Evolutionary conservation across 1,140 invertebrate species (phyloP).

Genomic region (Bombus superbus): DNA sequence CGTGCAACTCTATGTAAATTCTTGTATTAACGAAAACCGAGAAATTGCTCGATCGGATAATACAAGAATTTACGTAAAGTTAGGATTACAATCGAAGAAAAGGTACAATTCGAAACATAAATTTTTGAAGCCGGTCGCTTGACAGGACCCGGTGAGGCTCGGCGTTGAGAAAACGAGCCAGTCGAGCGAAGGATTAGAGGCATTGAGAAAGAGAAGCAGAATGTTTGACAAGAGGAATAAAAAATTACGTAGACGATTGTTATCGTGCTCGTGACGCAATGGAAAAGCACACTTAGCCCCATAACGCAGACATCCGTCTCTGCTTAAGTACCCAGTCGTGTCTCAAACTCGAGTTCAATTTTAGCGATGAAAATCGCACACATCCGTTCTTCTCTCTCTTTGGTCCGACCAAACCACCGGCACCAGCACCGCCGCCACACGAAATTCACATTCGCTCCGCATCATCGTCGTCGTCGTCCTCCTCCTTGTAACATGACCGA

Average conservation of each 20-base stretch:
- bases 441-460: not conserved
- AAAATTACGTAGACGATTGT: not conserved
- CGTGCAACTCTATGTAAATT: too few species aligned
- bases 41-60: too few species aligned
- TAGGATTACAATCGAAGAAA: too few species aligned
- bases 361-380: constrained; percentile 14
- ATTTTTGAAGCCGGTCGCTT: too few species aligned
- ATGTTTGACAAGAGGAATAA: not conserved
- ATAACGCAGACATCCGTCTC: constrained; percentile 41
- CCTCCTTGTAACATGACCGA: not conserved
- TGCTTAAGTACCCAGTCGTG: not conserved
- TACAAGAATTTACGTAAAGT: not conserved
- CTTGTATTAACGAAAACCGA: too few species aligned
- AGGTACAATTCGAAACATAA: too few species aligned
- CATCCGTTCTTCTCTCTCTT: constrained; percentile 10
- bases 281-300: constrained; percentile 37
- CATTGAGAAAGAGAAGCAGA: not conserved
- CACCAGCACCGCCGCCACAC: too few species aligned
- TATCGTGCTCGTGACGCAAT: constrained; percentile 5
- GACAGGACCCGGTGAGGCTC: fast-evolving
- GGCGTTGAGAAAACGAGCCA: not conserved
- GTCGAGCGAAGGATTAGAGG: not conserved
- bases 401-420: not conserved
- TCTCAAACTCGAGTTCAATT: constrained; percentile 2
- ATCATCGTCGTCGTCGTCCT: not conserved